Evolutionary conservation across 2,797 vertebrate species (phyloP).

Genomic region (Emydoidea blandingii): DNA sequence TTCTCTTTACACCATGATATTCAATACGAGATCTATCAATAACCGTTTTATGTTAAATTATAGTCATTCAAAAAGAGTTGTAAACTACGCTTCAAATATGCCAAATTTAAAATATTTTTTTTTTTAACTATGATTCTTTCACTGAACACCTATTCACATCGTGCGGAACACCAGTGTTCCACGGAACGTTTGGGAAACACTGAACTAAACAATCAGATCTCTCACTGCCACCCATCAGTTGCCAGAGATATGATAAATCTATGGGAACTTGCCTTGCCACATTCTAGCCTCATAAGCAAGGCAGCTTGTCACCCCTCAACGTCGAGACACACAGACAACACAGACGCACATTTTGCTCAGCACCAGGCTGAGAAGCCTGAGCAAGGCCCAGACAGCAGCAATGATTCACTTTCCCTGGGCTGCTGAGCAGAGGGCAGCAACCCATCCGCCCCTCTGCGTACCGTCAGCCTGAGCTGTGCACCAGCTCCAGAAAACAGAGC

Average conservation of each 20-base stretch:
- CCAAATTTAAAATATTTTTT: too few species aligned
- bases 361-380: conserved; percentile 25
- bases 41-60: too few species aligned
- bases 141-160: too few species aligned
- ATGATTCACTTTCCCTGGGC: background rate
- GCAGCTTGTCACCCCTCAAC: background rate
- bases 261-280: background rate
- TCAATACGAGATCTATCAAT: too few species aligned
- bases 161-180: too few species aligned
- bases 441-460: fast-evolving
- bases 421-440: background rate
- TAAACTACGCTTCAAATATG: too few species aligned
- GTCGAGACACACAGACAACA: background rate
- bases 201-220: background rate
- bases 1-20: too few species aligned
- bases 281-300: background rate
- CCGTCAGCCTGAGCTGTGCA: background rate
- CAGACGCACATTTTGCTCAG: background rate
- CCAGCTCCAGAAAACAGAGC: background rate
- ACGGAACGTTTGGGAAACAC: too few species aligned
- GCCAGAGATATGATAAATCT: background rate
- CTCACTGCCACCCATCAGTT: background rate
- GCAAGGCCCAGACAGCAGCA: background rate
- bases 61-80: too few species aligned
- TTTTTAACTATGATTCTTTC: too few species aligned